A percentile compares a stretch with the other conserved stretches of the same genome.
These are phyloP conservation scores for Arrhamphus sclerolepis DNA, from an alignment of 2,797 vertebrate species.

Conservation along the genomic window DNA sequence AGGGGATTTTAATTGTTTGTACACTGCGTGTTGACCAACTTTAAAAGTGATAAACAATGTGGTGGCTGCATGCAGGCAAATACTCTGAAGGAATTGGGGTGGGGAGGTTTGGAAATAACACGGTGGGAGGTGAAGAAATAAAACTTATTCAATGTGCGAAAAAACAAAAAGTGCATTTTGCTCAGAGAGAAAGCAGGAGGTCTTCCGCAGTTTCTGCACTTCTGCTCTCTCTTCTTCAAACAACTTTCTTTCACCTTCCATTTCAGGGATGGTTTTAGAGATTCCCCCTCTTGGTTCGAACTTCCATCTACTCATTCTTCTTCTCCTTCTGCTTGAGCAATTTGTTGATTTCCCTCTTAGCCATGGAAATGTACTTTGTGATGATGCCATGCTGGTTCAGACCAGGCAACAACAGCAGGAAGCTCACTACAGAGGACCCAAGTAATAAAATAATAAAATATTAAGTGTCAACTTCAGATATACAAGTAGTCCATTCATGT, in stretches of 20 bases:
- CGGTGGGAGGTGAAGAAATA: constrained; percentile 20
- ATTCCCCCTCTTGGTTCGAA: background rate
- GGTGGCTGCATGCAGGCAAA: constrained; percentile 34
- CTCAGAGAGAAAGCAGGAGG: constrained; percentile 34
- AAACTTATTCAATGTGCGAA: constrained; percentile 30
- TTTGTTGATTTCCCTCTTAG: constrained; percentile 96
- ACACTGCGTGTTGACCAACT: background rate
- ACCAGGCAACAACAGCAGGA: constrained; percentile 91
- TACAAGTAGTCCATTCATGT: too few species aligned
- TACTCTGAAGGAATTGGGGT: background rate
- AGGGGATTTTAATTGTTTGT: background rate
- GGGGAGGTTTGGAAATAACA: constrained; percentile 22
- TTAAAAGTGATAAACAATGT: constrained; percentile 11
- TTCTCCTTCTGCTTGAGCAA: constrained; percentile 98
- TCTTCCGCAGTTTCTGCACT: background rate
- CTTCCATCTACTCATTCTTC: constrained; percentile 87
- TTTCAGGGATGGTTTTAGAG: constrained; percentile 1
- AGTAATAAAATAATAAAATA: too few species aligned
- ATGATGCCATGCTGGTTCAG: constrained; percentile 95
- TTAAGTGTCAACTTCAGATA: too few species aligned
- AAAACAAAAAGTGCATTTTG: constrained; percentile 29
- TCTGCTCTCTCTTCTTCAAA: constrained; percentile 9
- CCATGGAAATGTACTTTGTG: constrained; percentile 93
- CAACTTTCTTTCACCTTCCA: constrained; percentile 30
- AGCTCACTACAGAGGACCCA: constrained; percentile 81